These are phyloP conservation scores for Clistopyga incitator DNA, from an alignment of 2,888 invertebrate species.

Conservation along the genomic window DNA sequence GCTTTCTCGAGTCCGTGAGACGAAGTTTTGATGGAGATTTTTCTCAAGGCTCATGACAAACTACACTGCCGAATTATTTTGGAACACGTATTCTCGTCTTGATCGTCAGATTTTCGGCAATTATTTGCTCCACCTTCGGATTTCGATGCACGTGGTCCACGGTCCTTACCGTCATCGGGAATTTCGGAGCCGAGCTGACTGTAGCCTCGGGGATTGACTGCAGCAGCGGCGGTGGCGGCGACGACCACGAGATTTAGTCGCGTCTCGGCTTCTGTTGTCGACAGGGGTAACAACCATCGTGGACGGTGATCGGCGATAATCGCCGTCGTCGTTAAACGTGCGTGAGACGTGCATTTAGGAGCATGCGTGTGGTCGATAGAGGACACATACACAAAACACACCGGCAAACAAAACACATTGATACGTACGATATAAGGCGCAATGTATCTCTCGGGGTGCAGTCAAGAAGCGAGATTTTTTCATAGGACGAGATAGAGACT, in stretches of 20 bases:
- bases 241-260: conserved; percentile 59
- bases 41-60: conserved; percentile 67
- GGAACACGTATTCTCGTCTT: conserved; percentile 75
- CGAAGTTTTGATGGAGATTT: neutral
- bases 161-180: conserved; percentile 81
- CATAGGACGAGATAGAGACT: conserved; percentile 43
- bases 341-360: conserved; percentile 36
- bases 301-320: neutral
- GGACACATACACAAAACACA: conserved; percentile 51
- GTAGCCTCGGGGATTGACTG: conserved; percentile 71
- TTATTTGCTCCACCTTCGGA: conserved; percentile 61
- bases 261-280: conserved; percentile 58
- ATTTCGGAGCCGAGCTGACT: conserved; percentile 72
- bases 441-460: conserved; percentile 42
- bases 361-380: conserved; percentile 27
- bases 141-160: conserved; percentile 64
- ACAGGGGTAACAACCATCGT: neutral
- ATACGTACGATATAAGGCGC: conserved; percentile 62
- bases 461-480: conserved; percentile 43
- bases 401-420: conserved; percentile 58
- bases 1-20: neutral
- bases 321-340: conserved; percentile 20
- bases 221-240: conserved; percentile 14
- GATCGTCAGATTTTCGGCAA: conserved; percentile 65
- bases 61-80: conserved; percentile 75